Percentiles rank a stretch among this genome's conserved stretches.
Evolutionary conservation across 2,113 vertebrate species (phyloP).

Genomic region (Hippocampus zosterae): DNA sequence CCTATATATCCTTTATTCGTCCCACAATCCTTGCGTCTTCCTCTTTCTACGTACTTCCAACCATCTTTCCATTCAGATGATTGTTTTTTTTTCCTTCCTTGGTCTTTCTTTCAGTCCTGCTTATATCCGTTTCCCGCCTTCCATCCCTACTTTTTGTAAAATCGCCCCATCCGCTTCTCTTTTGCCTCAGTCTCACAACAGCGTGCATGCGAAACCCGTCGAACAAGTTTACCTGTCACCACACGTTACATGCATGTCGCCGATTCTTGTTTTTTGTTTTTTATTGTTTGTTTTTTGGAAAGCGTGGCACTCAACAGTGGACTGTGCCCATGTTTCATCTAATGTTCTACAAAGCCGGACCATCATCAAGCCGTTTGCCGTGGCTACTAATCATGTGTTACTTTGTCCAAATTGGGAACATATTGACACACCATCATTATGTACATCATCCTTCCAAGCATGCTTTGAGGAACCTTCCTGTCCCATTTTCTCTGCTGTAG

Average conservation of each 20-base stretch:
- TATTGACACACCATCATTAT: conserved; percentile 5
- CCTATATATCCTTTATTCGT: too few species aligned
- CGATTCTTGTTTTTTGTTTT: neutral
- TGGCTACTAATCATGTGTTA: neutral
- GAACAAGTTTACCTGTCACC: conserved; percentile 40
- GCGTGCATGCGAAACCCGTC: conserved; percentile 49
- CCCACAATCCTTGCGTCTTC: too few species aligned
- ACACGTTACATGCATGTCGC: conserved; percentile 27
- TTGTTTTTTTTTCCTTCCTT: neutral
- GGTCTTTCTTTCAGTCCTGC: too few species aligned
- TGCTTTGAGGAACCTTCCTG: conserved; percentile 11
- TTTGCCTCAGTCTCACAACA: neutral
- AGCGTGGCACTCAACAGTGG: conserved; percentile 5
- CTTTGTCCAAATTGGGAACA: conserved; percentile 2
- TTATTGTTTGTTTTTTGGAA: neutral
- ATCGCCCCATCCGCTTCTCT: neutral
- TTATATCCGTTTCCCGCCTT: too few species aligned
- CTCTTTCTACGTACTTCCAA: too few species aligned
- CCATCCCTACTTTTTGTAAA: neutral
- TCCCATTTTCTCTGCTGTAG: conserved; percentile 27
- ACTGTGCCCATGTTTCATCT: neutral
- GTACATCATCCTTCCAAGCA: conserved; percentile 5
- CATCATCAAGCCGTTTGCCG: neutral
- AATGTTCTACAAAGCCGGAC: neutral
- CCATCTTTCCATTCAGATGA: neutral